Percentiles rank a stretch among this genome's conserved stretches.
phyloP scores from a whole-genome alignment of 2,888 invertebrate species.

The Sesia bembeciformis region DNA sequence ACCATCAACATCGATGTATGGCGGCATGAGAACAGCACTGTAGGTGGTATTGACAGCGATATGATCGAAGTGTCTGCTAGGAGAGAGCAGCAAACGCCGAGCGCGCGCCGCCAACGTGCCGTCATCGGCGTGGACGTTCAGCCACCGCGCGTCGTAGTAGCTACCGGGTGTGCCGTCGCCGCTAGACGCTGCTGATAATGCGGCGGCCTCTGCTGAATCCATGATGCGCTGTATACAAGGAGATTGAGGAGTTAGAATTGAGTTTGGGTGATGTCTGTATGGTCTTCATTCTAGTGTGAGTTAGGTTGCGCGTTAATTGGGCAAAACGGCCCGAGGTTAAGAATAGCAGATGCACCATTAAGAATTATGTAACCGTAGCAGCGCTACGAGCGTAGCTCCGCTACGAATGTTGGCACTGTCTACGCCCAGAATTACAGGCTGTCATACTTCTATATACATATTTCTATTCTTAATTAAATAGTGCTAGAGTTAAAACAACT shows the following conservation, averaged over 20 bases:
- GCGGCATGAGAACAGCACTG: constrained; percentile 92
- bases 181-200: constrained; percentile 76
- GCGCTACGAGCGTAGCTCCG: no score
- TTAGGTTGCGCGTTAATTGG: no score
- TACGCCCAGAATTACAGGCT: no score
- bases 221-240: constrained; percentile 81
- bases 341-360: no score
- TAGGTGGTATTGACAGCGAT: constrained; percentile 87
- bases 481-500: no score
- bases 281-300: no score
- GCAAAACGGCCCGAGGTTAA: no score
- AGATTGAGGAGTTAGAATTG: neutral
- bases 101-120: constrained; percentile 82
- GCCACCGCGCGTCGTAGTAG: constrained; percentile 87
- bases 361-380: no score
- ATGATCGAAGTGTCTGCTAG: constrained; percentile 90
- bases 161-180: constrained; percentile 74
- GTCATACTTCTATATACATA: no score
- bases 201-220: constrained; percentile 93
- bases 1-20: constrained; percentile 83
- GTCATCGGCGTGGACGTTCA: constrained; percentile 85
- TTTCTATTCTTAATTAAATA: no score
- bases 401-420: no score
- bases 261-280: no score
- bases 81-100: constrained; percentile 80